Base-by-base conservation (phyloP, 1,140 invertebrate genomes). In the Steinernema khuongi region DNA sequence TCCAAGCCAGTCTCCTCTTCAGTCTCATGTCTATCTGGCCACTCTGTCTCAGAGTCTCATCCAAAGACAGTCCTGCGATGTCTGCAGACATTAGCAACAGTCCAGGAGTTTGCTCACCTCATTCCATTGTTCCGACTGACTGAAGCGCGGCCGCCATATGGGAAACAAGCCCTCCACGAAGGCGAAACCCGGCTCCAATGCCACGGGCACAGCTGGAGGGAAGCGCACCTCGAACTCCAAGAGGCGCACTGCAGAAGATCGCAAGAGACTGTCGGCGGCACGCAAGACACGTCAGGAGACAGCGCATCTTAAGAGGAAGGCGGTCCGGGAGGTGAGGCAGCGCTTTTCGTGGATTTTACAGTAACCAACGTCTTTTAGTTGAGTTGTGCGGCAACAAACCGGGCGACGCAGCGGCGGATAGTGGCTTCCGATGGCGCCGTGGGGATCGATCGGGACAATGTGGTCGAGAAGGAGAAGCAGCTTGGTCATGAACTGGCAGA, bases 401-500 rank as follows among this genome's bases (percentile, higher is more conserved):
- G 72, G 0, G 29, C 74, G 17, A 74, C 14, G 71, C 74, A 22
- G 14, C 17, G 30, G 71, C 17, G 44, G 22, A 60, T 33, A 18
- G 17, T 67, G 18, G 72, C 60, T 17, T 22, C 22, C 17, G 74
- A 75, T 14, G 71, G 18, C 17, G 18, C 14, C 17, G 31, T 2
- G 1, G 73, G 76, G 71, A 60, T 68, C 31, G 74, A 36, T 22
- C 28, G 67, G 14, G 72, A 30, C 18, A 68, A 68, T 14, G 31
- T 22, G 31, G 31, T 31, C 28, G 33, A 70, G 33, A 36, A 70
- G 19, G 33, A 33, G 43, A 72, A 72, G 22, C 18, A 31, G 70
- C 17, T 72, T 33, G 70, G 18, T 19, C 74, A 76, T 31, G 74
- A 60, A 33, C 66, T 75, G 1, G 74, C 74, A 14, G 71, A 77